phyloP scores from a whole-genome alignment of 2,888 invertebrate species.

The Busseola fusca region DNA sequence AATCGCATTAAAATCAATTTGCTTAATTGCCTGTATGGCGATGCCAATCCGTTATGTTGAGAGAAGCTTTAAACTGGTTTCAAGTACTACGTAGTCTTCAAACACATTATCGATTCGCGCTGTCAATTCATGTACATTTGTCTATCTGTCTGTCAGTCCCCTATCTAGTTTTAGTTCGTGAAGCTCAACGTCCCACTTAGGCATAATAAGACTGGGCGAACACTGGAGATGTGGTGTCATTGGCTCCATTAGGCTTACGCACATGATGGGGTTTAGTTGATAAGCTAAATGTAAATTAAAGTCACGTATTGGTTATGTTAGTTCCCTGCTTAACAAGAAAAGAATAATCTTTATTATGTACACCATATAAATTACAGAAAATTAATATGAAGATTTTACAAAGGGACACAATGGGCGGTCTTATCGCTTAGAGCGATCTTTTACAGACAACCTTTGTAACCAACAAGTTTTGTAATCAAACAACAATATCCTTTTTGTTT shows the following conservation, averaged over 20 bases:
- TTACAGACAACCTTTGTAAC: no score
- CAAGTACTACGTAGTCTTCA: constrained; percentile 41
- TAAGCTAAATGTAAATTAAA: constrained; percentile 29
- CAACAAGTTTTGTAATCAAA: neutral
- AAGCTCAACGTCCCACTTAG: constrained; percentile 67
- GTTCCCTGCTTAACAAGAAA: no score
- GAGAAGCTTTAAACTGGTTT: constrained; percentile 55
- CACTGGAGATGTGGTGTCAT: constrained; percentile 47
- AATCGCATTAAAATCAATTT: constrained; percentile 60
- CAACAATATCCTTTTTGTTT: neutral
- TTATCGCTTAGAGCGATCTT: no score
- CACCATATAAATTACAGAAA: no score
- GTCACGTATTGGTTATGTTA: constrained; percentile 2
- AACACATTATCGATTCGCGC: constrained; percentile 58
- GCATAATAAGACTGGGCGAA: constrained; percentile 49
- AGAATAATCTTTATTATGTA: no score
- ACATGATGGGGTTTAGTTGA: constrained; percentile 40
- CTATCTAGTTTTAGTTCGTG: constrained; percentile 66
- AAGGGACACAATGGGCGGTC: no score
- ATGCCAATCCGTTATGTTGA: constrained; percentile 51
- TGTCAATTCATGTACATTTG: constrained; percentile 72
- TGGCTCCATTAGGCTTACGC: constrained; percentile 50
- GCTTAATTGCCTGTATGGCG: constrained; percentile 58
- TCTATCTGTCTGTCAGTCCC: constrained; percentile 70
- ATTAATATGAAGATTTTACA: no score